phyloP scores from a whole-genome alignment of 2,888 invertebrate species.

The Chromoteleia sp. region DNA sequence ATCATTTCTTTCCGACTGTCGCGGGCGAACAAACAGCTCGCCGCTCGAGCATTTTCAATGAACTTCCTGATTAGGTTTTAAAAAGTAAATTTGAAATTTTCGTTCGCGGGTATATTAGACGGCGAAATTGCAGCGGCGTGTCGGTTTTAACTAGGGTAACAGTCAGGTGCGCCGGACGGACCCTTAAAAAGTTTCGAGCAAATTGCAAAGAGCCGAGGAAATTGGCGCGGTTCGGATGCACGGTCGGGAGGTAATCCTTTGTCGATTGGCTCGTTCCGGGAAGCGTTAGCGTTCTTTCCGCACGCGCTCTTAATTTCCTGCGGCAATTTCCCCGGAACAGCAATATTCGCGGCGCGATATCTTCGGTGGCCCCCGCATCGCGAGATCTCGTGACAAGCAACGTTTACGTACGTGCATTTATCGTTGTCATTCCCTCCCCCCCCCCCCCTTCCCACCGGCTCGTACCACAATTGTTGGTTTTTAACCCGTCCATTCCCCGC shows the following conservation, averaged over 20 bases:
- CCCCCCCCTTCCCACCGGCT: too few relatives aligned
- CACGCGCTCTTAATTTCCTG: slow-evolving; percentile 77
- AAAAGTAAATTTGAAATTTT: slow-evolving; percentile 58
- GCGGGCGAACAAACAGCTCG: slow-evolving; percentile 13
- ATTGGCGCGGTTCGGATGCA: slow-evolving; percentile 75
- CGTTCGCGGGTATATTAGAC: slow-evolving; percentile 56
- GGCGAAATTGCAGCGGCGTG: slow-evolving; percentile 63
- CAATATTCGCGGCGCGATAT: slow-evolving; percentile 69
- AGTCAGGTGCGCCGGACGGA: slow-evolving; percentile 65
- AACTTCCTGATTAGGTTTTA: slow-evolving; percentile 61
- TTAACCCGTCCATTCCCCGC: background rate
- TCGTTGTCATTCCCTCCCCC: slow-evolving; percentile 62
- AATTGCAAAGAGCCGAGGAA: slow-evolving; percentile 78
- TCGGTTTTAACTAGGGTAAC: slow-evolving; percentile 66
- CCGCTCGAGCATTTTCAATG: slow-evolving; percentile 31
- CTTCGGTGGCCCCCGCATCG: slow-evolving; percentile 45
- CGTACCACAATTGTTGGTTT: background rate
- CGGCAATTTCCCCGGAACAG: slow-evolving; percentile 75
- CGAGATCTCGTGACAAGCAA: slow-evolving; percentile 72
- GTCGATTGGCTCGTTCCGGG: slow-evolving; percentile 80
- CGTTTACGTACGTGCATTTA: slow-evolving; percentile 70
- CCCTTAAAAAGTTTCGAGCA: slow-evolving; percentile 76
- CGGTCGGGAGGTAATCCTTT: slow-evolving; percentile 73
- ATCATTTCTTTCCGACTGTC: slow-evolving; percentile 32
- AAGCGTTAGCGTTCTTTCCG: slow-evolving; percentile 75